Base-by-base conservation (phyloP, 2,888 invertebrate species). In the Acleris laterana region DNA sequence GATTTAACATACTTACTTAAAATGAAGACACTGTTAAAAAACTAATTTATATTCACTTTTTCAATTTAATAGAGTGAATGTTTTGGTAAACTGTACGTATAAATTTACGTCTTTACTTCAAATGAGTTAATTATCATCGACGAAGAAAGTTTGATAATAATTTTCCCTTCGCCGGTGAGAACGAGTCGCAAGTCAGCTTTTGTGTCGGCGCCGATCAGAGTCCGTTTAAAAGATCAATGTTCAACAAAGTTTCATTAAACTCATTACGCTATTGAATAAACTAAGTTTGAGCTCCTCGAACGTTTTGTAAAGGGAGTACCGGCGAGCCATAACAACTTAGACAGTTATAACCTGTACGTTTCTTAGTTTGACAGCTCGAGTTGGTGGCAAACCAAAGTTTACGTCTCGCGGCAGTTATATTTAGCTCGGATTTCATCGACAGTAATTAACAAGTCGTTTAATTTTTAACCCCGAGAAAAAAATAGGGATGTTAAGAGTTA, bases 321-420 rank as follows among this genome's bases (percentile, higher is more conserved):
- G 76, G 71, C 76, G 70, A 74, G 79, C 81, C 83, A 84, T 85
- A 86, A 86, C 84, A 88, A 86, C 83, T 88, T 87, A 77, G 87
- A 85, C 84, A 85, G 87, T 85, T 85, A 82, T 83, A 87, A 84
- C 83, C 82, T 83, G 78, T 72, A 69, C 74, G 73, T 76, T 77
- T 76, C 77, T 75, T 76, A 80, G 81, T 84, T 85, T 76, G 74
- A 77, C 72, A 74, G 75, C 78, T 72, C 73, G 76, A 80, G 78
- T 72, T 73, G 70, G 74, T 71, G 77, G 77, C 78, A 79, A 78
- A 77, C 77, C 69, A 78, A 86, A 89, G 80, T 89, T 89, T 87
- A 88, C 85, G 87, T 84, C 86, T 25, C 25, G 25, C 25, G 25
- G 6, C 25, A 88, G 81, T 85, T 82, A 74, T 72, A 79, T 80